Evolutionary conservation across 1,140 invertebrate genomes (phyloP), one percentile per base, ranked within the genome.

Genomic region (Helicoverpa zea): DNA sequence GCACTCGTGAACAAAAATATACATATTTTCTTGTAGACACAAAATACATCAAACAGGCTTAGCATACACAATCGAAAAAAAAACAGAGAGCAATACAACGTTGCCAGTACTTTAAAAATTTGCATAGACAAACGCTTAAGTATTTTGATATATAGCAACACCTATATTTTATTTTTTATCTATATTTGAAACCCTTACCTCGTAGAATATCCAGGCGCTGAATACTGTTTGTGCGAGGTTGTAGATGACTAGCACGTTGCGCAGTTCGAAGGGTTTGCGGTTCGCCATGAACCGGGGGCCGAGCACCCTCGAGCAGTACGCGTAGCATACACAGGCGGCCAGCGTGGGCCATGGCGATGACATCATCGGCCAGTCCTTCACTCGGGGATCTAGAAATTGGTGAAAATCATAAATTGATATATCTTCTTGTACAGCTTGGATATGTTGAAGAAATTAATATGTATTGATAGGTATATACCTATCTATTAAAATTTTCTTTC

Each of bases 131-230:
- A 23, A 23, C 23, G 23, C 23, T 23, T 23, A 23, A 23, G 23
- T 23, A 23, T 23, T 23, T 23, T 23, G 23, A 23, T 23, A 23
- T 23, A 23, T 23, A 23, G 23, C 23, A 23, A 23, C 23, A 23
- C 23, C 23, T 23, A 23, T 23, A 23, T 2, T 23, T 23, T 23
- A 23, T 23, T 23, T 23, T 23, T 23, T 23, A 23, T 23, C 1
- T 23, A 23, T 23, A 23, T 23, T 23, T 23, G 23, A 23, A 23
- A 63, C 30, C 30, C 91, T 96, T 91, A 98, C 98, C 96, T 98
- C 98, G 92, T 98, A 98, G 94, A 98, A 98, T 95, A 99, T 98
- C 97, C 98, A 99, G 51, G 97, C 95, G 89, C 98, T 98, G 92
- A 99, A 98, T 81, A 98, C 85, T 10, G 98, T 98, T 94, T 99